Conservation (phyloP, 1,140 invertebrate genomes). For the Akabosia matsudoensis region DNA sequence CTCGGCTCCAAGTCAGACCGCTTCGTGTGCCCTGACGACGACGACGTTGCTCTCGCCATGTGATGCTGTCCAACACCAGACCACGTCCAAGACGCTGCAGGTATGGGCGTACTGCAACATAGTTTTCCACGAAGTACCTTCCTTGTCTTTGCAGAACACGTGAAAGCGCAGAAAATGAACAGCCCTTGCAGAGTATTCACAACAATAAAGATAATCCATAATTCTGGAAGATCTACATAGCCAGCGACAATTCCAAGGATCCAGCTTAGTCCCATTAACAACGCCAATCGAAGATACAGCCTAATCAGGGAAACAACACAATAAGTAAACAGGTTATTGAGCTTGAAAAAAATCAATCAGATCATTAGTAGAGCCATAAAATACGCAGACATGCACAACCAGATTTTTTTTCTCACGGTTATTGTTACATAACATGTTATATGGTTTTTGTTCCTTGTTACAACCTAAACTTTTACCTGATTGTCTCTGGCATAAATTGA, state of each 20-base stretch:
- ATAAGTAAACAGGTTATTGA: neutral
- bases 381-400: no score
- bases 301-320: constrained; percentile 47
- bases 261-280: constrained; percentile 60
- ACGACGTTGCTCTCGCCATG: constrained; percentile 35
- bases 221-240: constrained; percentile 50
- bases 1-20: constrained; percentile 40
- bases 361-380: neutral
- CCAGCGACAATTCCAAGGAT: constrained; percentile 56
- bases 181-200: constrained; percentile 60
- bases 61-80: constrained; percentile 42
- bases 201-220: constrained; percentile 58
- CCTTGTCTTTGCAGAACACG: constrained; percentile 54
- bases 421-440: no score
- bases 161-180: constrained; percentile 61
- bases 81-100: constrained; percentile 46
- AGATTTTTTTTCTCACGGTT: no score
- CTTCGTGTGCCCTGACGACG: constrained; percentile 41
- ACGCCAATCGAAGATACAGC: constrained; percentile 59
- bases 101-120: constrained; percentile 23
- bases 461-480: neutral
- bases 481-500: neutral
- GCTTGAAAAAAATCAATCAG: neutral
- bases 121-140: constrained; percentile 45
- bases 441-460: no score